These are phyloP conservation scores for Melieria crassipennis DNA, from an alignment of 2,888 invertebrate genomes.

Conservation along the genomic window DNA sequence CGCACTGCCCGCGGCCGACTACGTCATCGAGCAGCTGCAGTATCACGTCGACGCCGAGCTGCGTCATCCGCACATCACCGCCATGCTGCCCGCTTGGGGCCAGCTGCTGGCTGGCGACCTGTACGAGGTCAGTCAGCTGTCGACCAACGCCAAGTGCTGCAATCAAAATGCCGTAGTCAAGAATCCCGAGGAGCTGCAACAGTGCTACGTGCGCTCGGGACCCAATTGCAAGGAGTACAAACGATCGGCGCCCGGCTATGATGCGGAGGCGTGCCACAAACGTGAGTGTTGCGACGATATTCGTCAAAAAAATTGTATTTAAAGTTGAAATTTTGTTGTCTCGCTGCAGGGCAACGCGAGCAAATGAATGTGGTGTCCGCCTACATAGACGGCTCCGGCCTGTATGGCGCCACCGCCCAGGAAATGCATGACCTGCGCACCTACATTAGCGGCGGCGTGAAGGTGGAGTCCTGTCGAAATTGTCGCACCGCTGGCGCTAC, in stretches of 20 bases:
- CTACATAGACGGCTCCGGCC: conserved; percentile 83
- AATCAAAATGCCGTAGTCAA: conserved; percentile 46
- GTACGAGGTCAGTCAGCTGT: conserved; percentile 73
- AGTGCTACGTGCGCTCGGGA: conserved; percentile 69
- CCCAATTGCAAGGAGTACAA: conserved; percentile 73
- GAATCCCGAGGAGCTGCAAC: conserved; percentile 66
- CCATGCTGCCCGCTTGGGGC: conserved; percentile 83
- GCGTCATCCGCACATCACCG: conserved; percentile 79
- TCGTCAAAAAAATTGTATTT: not conserved
- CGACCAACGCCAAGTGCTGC: conserved; percentile 64
- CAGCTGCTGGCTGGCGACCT: conserved; percentile 79
- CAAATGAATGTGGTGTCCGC: conserved; percentile 88
- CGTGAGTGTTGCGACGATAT: conserved; percentile 66
- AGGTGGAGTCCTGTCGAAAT: conserved; percentile 73
- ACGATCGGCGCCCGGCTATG: conserved; percentile 75
- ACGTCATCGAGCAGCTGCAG: conserved; percentile 71
- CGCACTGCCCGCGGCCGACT: conserved; percentile 71
- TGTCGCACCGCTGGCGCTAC: conserved; percentile 74
- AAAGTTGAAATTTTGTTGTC: not conserved
- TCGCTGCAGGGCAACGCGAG: conserved; percentile 73
- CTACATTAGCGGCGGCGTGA: conserved; percentile 77
- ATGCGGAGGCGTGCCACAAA: conserved; percentile 72
- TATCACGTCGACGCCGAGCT: conserved; percentile 67
- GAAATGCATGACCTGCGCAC: conserved; percentile 76
- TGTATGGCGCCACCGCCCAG: conserved; percentile 80